Conservation (phyloP, 2,888 invertebrate species). For the Phoronis australis region DNA sequence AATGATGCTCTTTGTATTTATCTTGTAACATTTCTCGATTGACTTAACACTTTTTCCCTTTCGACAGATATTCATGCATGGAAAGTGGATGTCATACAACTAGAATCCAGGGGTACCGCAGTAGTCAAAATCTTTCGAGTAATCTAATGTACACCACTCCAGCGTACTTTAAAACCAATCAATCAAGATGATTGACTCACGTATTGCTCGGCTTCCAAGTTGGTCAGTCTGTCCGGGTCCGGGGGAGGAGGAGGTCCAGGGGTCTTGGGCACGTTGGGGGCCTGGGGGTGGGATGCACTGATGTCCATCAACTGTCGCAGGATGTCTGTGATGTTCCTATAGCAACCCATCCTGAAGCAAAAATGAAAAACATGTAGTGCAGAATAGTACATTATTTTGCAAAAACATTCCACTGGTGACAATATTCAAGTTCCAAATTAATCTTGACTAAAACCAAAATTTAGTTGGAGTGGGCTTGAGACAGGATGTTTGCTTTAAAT, state of each 20-base stretch:
- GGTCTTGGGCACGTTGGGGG: slow-evolving; percentile 49
- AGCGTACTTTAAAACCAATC: too few species aligned
- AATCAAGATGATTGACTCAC: slow-evolving; percentile 35
- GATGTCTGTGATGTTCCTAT: slow-evolving; percentile 77
- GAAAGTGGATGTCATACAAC: slow-evolving; percentile 4
- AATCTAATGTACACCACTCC: too few species aligned
- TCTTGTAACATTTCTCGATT: too few species aligned
- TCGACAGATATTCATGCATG: neutral
- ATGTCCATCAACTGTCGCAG: slow-evolving; percentile 49
- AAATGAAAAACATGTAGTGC: too few species aligned
- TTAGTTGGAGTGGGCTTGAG: too few species aligned
- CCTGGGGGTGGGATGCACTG: slow-evolving; percentile 45
- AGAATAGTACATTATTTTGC: too few species aligned
- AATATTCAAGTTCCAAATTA: neutral
- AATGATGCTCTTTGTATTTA: too few species aligned
- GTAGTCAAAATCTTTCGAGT: too few species aligned
- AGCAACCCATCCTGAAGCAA: slow-evolving; percentile 79
- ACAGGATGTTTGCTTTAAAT: too few species aligned
- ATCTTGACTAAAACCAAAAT: neutral
- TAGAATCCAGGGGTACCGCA: too few species aligned
- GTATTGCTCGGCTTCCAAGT: slow-evolving; percentile 42
- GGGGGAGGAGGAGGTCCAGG: slow-evolving; percentile 52
- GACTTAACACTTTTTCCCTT: neutral
- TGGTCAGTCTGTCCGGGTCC: slow-evolving; percentile 43
- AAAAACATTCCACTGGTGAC: too few species aligned